Conservation (phyloP, 2,888 invertebrate genomes). For the Melipona beecheii region DNA sequence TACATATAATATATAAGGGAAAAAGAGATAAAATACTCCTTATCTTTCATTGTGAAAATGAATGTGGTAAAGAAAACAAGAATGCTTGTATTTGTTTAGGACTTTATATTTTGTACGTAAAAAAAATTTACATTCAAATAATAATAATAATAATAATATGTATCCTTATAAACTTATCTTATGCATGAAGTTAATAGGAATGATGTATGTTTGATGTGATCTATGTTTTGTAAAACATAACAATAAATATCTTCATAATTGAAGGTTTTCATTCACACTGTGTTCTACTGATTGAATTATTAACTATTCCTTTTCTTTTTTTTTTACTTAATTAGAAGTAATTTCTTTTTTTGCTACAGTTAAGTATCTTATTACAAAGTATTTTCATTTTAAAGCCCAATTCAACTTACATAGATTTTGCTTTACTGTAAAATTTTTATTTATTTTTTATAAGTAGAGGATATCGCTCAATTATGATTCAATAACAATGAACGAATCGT, state of each 20-base stretch:
- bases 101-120: conserved; percentile 66
- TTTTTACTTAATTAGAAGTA: too few relatives aligned
- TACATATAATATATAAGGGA: not conserved
- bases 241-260: conserved; percentile 62
- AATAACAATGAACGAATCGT: too few relatives aligned
- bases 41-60: conserved; percentile 46
- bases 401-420: not conserved
- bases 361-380: not conserved
- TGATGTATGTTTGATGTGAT: conserved; percentile 64
- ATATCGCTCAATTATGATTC: too few relatives aligned
- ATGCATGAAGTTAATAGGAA: conserved; percentile 56
- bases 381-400: not conserved
- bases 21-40: conserved; percentile 36
- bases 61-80: conserved; percentile 51
- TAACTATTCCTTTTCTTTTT: too few relatives aligned
- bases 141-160: conserved; percentile 10
- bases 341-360: not conserved
- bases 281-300: not conserved
- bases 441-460: not conserved
- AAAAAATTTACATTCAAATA: conserved; percentile 19
- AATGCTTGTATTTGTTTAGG: conserved; percentile 58
- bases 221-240: conserved; percentile 64
- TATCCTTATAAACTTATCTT: conserved; percentile 47
- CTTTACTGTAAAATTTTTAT: not conserved
- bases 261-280: not conserved